Base-by-base conservation (phyloP, 2,888 invertebrate genomes). In the Ichneumon xanthorius region DNA sequence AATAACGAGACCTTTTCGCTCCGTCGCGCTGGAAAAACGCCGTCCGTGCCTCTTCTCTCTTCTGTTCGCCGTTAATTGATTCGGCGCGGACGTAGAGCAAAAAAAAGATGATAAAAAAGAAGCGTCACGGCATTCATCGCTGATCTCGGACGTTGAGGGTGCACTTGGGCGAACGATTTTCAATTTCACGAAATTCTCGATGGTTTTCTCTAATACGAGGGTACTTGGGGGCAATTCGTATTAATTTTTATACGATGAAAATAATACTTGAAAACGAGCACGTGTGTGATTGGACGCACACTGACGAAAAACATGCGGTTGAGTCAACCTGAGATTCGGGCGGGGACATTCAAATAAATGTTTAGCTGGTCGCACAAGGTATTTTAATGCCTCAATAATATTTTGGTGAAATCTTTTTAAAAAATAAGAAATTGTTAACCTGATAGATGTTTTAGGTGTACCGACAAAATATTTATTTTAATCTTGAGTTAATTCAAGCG, bases 1-100 rank as follows among this genome's bases (percentile, higher is more conserved):
- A 89, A 87, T 88, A 90, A 92, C 91, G 90, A 90, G 89, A 90
- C 89, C 89, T 88, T 89, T 85, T 82, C 90, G 89, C 85, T 87
- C 89, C 82, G 91, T 88, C 80, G 88, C 86, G 80, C 84, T 80
- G 86, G 85, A 85, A 87, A 87, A 85, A 85, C 79, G 81, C 50
- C 63, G 75, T 70, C 63, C 78, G 73, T 53, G 67, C 70, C 77
- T 75, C 71, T 79, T 80, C 45, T 80, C 67, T 67, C 65, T 37
- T 67, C 79, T 68, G 65, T 71, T 79, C 86, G 61, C 70, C 85
- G 79, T 81, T 85, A 83, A 82, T 85, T 85, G 83, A 83, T 80
- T 87, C 79, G 61, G 76, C 68, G 77, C 71, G 81, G 61, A 76
- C 65, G 78, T 80, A 55, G 78, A 58, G 61, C 61, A 71, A 72